Percentiles rank a stretch among this genome's conserved stretches.
These are phyloP conservation scores for Anarrhichthys ocellatus DNA, from an alignment of 2,113 vertebrate genomes.

Conservation along the genomic window DNA sequence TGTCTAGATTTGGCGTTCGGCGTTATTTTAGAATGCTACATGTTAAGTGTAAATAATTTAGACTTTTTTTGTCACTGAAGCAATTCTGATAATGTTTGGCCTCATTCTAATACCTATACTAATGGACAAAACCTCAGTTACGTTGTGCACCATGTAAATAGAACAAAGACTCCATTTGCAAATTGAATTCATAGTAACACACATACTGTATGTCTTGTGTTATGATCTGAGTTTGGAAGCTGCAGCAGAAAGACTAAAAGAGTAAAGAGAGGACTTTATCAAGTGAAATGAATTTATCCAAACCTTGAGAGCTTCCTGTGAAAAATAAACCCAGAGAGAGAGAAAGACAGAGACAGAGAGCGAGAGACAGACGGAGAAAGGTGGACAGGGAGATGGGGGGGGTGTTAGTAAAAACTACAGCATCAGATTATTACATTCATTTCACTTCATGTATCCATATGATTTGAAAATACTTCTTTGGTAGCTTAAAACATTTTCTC, in stretches of 20 bases:
- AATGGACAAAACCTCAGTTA: background rate
- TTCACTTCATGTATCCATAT: background rate
- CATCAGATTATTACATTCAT: background rate
- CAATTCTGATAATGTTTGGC: too few relatives aligned
- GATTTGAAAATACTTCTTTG: background rate
- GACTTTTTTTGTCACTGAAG: too few relatives aligned
- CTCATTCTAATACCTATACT: background rate
- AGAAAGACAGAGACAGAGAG: constrained; percentile 18
- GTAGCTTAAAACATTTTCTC: background rate
- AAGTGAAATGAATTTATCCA: constrained; percentile 78
- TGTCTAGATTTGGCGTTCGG: background rate
- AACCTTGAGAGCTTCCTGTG: constrained; percentile 98
- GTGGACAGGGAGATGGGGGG: background rate
- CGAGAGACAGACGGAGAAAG: background rate
- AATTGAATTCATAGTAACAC: background rate
- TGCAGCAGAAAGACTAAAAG: constrained; percentile 30
- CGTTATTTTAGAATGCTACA: too few relatives aligned
- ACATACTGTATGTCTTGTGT: background rate
- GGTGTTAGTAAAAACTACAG: constrained; percentile 17
- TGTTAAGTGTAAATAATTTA: background rate
- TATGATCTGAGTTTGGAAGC: background rate
- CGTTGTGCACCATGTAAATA: background rate
- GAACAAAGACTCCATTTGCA: constrained; percentile 2
- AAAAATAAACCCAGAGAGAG: constrained; percentile 81
- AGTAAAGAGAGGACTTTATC: constrained; percentile 23